These are phyloP conservation scores for Bombus soroeensis DNA, from an alignment of 1,140 invertebrate genomes.

Conservation along the genomic window DNA sequence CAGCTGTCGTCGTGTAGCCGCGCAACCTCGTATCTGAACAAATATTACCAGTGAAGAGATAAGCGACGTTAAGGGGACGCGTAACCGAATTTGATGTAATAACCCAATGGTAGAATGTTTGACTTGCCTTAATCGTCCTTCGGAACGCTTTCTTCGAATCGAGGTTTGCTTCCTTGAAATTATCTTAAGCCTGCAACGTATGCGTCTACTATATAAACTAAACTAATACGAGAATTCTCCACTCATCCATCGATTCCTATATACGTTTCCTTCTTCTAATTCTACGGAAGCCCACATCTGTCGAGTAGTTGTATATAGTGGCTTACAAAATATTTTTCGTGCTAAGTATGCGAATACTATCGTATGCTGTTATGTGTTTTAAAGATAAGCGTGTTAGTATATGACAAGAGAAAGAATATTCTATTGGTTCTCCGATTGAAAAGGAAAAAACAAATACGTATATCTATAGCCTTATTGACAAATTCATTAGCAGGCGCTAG, in stretches of 20 bases:
- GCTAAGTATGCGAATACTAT: no score
- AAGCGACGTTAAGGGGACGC: not conserved
- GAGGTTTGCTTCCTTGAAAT: not conserved
- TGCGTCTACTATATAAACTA: not conserved
- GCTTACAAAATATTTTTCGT: no score
- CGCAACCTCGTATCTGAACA: conserved; percentile 7
- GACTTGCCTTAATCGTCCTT: not conserved
- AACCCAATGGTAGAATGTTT: not conserved
- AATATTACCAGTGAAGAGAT: conserved; percentile 29
- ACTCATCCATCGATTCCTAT: accelerated
- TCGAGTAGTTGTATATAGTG: no score
- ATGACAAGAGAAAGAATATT: no score
- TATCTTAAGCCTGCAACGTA: not conserved
- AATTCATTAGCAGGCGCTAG: not conserved
- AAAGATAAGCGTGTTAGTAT: no score
- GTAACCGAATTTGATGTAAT: not conserved
- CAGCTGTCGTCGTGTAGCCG: conserved; percentile 11
- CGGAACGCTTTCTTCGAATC: not conserved
- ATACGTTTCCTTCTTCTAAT: not conserved
- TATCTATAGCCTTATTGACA: no score
- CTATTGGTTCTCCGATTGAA: no score
- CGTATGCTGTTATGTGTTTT: no score
- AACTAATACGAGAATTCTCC: not conserved
- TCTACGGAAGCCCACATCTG: not conserved
- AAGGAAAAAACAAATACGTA: no score